Evolutionary conservation across 2,888 invertebrate species (phyloP).

Genomic region (Platycheirus rosarum): DNA sequence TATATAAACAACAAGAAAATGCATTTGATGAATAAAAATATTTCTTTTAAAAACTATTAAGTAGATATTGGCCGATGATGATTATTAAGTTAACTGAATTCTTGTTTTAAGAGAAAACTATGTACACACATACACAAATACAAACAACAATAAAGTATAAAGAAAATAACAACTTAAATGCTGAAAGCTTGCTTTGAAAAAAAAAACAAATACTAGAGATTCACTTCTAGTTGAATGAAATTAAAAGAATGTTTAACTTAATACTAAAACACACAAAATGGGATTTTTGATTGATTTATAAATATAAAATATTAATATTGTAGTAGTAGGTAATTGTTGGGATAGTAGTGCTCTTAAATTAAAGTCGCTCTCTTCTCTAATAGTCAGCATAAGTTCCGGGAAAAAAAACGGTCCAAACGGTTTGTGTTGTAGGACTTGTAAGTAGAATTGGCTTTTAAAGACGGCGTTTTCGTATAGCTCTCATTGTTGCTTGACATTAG

Average conservation of each 20-base stretch:
- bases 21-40: constrained; percentile 44
- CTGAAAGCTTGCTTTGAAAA: constrained; percentile 30
- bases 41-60: constrained; percentile 56
- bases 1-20: constrained; percentile 60
- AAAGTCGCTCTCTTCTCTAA: constrained; percentile 56
- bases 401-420: constrained; percentile 24
- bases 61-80: constrained; percentile 64
- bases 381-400: constrained; percentile 79
- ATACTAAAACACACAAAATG: constrained; percentile 55
- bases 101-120: constrained; percentile 31
- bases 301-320: constrained; percentile 47
- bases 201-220: constrained; percentile 49
- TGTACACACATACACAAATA: constrained; percentile 43
- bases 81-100: constrained; percentile 43
- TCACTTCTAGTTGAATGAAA: constrained; percentile 53
- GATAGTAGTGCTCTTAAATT: constrained; percentile 49
- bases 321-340: constrained; percentile 50
- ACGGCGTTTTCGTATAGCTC: constrained; percentile 38
- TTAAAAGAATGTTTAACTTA: constrained; percentile 16
- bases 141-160: constrained; percentile 23
- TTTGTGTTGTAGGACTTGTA: constrained; percentile 33
- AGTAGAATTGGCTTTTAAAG: constrained; percentile 56
- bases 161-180: constrained; percentile 43
- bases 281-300: constrained; percentile 33
- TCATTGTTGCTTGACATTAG: constrained; percentile 51